These are phyloP conservation scores for Dysidea cf. avara DNA, from an alignment of 37 sponge, comb jelly and placozoan species.

Conservation along the genomic window DNA sequence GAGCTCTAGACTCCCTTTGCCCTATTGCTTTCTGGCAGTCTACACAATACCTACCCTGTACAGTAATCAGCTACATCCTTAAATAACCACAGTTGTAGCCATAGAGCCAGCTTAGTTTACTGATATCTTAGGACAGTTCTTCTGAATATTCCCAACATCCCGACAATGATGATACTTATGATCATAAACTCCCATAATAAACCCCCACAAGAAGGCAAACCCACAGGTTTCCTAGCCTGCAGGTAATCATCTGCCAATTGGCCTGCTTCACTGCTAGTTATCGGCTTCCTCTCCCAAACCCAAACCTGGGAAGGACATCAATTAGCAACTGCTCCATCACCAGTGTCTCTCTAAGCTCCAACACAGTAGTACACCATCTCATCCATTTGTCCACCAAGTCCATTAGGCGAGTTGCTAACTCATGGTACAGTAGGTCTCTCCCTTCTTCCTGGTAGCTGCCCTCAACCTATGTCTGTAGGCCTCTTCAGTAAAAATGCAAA, in stretches of 20 bases:
- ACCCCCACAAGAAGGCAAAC: too few relatives aligned
- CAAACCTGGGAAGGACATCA: neutral
- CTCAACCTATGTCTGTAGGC: slow-evolving; percentile 41
- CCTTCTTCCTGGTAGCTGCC: neutral
- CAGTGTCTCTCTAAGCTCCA: neutral
- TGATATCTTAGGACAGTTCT: neutral
- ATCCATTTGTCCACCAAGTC: slow-evolving; percentile 13
- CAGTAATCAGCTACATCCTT: neutral
- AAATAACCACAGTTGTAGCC: neutral
- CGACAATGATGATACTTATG: too few relatives aligned
- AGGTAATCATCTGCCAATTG: neutral
- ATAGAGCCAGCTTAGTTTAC: neutral
- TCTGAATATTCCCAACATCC: neutral
- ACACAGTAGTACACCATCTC: neutral
- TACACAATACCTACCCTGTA: neutral
- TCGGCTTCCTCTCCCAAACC: neutral
- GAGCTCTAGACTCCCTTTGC: too few relatives aligned
- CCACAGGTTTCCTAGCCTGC: neutral
- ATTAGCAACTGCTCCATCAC: neutral
- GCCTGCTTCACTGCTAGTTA: neutral
- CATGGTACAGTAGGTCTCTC: slow-evolving; percentile 35
- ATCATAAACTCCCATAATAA: too few relatives aligned
- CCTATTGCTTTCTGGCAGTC: neutral
- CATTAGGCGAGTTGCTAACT: slow-evolving; percentile 16
- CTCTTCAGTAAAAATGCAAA: slow-evolving; percentile 48